Evolutionary conservation across 1,140 invertebrate species (phyloP), one percentile per base, ranked within the genome.

Genomic region (Platyura marginata): DNA sequence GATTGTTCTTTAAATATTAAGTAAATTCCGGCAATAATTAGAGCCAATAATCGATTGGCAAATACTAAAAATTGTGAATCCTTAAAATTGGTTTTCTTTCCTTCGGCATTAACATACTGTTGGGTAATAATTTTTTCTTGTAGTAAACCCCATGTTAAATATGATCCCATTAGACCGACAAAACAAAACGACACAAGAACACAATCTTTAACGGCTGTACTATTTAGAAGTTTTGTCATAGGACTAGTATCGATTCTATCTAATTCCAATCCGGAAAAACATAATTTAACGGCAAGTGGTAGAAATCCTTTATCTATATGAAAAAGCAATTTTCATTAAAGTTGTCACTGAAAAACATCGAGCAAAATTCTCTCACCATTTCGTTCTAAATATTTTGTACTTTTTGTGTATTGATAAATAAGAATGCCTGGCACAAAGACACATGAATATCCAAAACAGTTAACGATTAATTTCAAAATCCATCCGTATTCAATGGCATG

Each of bases 41-140:
- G 85, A 21, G 90, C 90, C 42, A 91, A 64, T 47, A 93, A 74
- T 47, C 91, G 69, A 70, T 95, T 95, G 18, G 92, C 74, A 66
- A 97, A 94, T 29, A 97, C 91, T 39, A 97, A 65, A 66, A 96
- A 94, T 57, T 95, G 90, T 0, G 91, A 93, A 63, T 97, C 89
- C 54, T 74, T 77, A 59, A 95, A 97, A 44, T 75, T 70, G n/a
- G 63, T 62, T 47, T 67, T 63, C 32, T 71, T 68, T 2, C 75
- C 77, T 53, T 68, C 61, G 3, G 54, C 53, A 55, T 74, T 40
- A 13, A n/a, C 20, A 51, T 92, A 92, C 48, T 79, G 74, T 61
- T 81, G 78, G 1, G 83, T 88, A 81, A 89, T 89, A 46, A 91
- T 80, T 68, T 89, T 89, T 64, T 93, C 86, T 63, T 96, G 93